Evolutionary conservation across 1,140 invertebrate genomes (phyloP), one percentile per base, ranked within the genome.

Genomic region (Varroa destructor): DNA sequence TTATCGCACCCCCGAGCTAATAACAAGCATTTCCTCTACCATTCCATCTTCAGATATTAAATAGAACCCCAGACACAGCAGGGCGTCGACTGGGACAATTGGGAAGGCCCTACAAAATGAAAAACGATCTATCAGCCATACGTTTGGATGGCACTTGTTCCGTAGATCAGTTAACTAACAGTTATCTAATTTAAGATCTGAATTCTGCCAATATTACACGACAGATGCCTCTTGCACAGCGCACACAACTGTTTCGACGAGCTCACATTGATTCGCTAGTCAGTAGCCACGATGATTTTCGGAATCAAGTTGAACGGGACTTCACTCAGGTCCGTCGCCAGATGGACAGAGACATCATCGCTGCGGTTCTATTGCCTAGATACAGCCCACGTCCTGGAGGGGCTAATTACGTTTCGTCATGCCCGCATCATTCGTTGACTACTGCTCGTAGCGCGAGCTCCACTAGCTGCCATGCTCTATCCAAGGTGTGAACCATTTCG

Each of bases 241-340:
- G 40, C 36, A 67, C 61, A 2, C 61, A 67, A 37, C 61, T 67
- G 14, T 43, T 37, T 5, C 61, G 61, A 12, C 14, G 61, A 25
- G 61, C 61, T 12, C 61, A 67, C 40, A 67, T 67, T 46, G 61
- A 67, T 37, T 37, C 61, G 61, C 61, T 67, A 37, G 10, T 67
- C 40, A 43, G 40, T 12, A n/a, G 61, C 37, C 61, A 67, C 46
- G 61, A 67, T 46, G 61, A 67, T 40, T 67, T 67, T 8, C 40
- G 40, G 37, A 10, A 12, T 40, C 12, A 67, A 40, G 61, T 67
- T 40, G 40, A 67, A 37, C 40, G 61, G 3, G 61, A 67, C 46
- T 67, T 67, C 46, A 40, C 40, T 37, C 40, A 37, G 37, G 61
- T 37, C 61, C 61, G 61, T 1, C 61, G 61, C 40, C 61, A 67